Base-by-base conservation (phyloP, 1,140 invertebrate species). In the Notospermus geniculatus region DNA sequence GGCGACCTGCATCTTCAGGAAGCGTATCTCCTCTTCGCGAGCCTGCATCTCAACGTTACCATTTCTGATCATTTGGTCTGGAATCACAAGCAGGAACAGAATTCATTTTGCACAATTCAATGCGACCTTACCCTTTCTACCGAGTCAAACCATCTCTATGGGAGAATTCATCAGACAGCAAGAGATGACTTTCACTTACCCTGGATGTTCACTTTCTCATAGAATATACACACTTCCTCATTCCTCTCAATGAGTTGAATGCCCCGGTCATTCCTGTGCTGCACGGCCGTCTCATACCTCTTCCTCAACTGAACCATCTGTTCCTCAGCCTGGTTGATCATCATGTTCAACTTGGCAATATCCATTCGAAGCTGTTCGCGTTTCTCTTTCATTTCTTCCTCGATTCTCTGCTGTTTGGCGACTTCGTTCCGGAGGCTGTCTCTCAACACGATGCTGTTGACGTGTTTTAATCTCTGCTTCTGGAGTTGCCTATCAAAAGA, bases 191-290 rank as follows among this genome's bases (percentile, higher is more conserved):
- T 54, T 54, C 28, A 45, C 66, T 64, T 67, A 79, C 78, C 76
- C 72, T 81, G 77, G 56, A 78, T 77, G 63, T 80, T 80, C 9
- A 78, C 71, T 67, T 78, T 80, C 69, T 80, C 79, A 68, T 80
- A 80, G 61, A 82, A 80, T 36, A 81, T 76, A 64, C 78, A 80
- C 2, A 81, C 76, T 71, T 82, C 80, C 62, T 80, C 79, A 69
- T 80, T 78, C 64, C 76, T 70, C 59, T 82, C 74, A 52, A 82
- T 78, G 11, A 82, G 67, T 56, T 79, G 74, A 39, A 81, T 69
- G 56, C 79, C 79, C 59, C 75, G 72, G 53, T 76, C 73, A 69
- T 81, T 80, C 43, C 79, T 67, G 55, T 80, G 71, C 60, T 80
- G 71, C 23, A 80, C 72, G 50, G 75, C 73, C 39, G 72, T 71